A percentile compares a stretch with the other conserved stretches of the same genome.
phyloP scores from a whole-genome alignment of 2,113 vertebrate species.

The Lates calcarifer region DNA sequence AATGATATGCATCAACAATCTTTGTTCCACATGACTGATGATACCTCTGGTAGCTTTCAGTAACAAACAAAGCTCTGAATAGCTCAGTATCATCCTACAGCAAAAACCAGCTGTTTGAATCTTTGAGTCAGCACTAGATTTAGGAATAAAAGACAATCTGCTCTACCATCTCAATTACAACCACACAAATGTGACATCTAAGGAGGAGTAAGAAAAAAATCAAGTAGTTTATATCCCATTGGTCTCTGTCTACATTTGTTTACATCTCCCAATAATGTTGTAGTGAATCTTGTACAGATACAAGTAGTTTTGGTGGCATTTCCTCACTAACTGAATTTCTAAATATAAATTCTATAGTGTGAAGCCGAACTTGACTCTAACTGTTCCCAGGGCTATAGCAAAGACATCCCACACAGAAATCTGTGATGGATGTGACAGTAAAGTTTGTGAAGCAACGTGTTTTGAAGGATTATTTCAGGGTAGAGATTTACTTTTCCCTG shows the following conservation, averaged over 20 bases:
- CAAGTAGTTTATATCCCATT: background rate
- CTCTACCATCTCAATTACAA: background rate
- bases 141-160: too few species aligned
- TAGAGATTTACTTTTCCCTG: background rate
- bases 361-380: background rate
- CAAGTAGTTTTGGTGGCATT: background rate
- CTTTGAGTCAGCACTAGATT: too few species aligned
- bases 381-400: background rate
- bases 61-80: too few species aligned
- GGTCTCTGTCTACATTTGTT: background rate
- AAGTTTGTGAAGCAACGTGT: background rate
- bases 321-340: background rate
- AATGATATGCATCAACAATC: too few species aligned
- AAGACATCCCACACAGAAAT: background rate
- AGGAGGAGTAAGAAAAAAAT: background rate
- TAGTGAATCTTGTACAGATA: background rate
- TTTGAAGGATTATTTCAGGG: background rate
- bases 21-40: too few species aligned
- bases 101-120: too few species aligned
- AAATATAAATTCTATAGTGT: background rate
- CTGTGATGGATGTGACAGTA: background rate
- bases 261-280: background rate
- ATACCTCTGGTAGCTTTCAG: too few species aligned
- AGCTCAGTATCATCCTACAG: too few species aligned
- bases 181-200: background rate